Evolutionary conservation across 2,888 invertebrate genomes (phyloP).

Genomic region (Latheticus oryzae): DNA sequence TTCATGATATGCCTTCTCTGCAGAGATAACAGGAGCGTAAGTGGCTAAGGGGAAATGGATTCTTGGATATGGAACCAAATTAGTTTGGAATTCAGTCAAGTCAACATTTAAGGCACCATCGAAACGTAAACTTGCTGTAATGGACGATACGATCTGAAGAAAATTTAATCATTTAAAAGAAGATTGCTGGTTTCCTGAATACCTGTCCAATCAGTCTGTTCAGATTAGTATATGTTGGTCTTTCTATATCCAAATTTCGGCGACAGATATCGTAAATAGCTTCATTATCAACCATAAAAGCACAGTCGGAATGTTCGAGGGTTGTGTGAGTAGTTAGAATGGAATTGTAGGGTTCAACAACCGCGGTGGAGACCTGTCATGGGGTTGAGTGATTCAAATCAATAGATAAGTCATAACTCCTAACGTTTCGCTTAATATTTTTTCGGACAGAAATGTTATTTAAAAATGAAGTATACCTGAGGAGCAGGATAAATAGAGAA

Average conservation of each 20-base stretch:
- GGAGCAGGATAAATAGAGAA: slow-evolving; percentile 96
- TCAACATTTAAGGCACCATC: slow-evolving; percentile 94
- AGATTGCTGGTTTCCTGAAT: not conserved
- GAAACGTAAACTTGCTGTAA: slow-evolving; percentile 92
- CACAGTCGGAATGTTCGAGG: slow-evolving; percentile 86
- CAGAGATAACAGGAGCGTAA: slow-evolving; percentile 92
- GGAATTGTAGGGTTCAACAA: slow-evolving; percentile 92
- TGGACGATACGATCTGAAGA: slow-evolving; percentile 87
- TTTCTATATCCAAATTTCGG: slow-evolving; percentile 85
- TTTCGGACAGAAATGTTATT: too few species aligned
- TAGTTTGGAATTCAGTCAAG: slow-evolving; percentile 93
- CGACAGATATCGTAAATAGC: slow-evolving; percentile 91
- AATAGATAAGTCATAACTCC: too few species aligned
- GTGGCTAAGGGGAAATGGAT: slow-evolving; percentile 95
- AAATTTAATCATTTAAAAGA: slow-evolving; percentile 3
- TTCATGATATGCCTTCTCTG: slow-evolving; percentile 94
- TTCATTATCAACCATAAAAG: slow-evolving; percentile 94
- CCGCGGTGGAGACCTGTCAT: slow-evolving; percentile 81
- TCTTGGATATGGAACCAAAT: slow-evolving; percentile 93
- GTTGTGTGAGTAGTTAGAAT: slow-evolving; percentile 94
- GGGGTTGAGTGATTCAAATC: not conserved
- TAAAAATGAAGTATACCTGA: too few species aligned
- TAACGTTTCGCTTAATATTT: too few species aligned
- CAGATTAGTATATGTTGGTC: slow-evolving; percentile 76
- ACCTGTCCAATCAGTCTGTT: slow-evolving; percentile 38